Evolutionary conservation across 2,797 vertebrate genomes (phyloP).

Genomic region (Gephyroberyx darwinii): DNA sequence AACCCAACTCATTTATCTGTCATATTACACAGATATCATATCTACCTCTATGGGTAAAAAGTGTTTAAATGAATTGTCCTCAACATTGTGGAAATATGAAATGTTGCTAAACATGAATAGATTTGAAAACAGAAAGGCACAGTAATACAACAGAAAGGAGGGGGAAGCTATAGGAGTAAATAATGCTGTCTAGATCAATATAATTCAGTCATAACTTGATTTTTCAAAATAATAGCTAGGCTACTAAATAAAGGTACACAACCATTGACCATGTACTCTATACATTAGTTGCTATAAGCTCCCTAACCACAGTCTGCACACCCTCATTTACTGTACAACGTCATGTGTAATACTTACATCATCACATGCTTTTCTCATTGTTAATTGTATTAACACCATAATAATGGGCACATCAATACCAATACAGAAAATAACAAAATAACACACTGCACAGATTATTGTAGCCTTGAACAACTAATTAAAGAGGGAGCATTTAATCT

Average conservation of each 20-base stretch:
- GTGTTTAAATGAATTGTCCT: constrained; percentile 35
- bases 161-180: constrained; percentile 15
- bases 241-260: constrained; percentile 20
- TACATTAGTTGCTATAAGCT: constrained; percentile 9
- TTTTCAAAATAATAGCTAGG: constrained; percentile 28
- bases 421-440: constrained; percentile 29
- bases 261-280: constrained; percentile 19
- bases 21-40: constrained; percentile 78
- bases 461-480: constrained; percentile 57
- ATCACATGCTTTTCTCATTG: constrained; percentile 9
- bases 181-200: constrained; percentile 31
- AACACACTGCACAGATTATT: constrained; percentile 40
- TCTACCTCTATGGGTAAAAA: constrained; percentile 70
- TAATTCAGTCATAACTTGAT: constrained; percentile 3
- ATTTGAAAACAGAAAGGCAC: neutral
- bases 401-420: constrained; percentile 28
- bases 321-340: constrained; percentile 9
- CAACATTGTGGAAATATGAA: constrained; percentile 23
- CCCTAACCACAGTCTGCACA: constrained; percentile 15
- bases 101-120: neutral
- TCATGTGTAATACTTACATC: constrained; percentile 15
- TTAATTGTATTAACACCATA: constrained; percentile 24
- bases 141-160: neutral
- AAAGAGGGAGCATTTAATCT: constrained; percentile 72
- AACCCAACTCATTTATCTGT: constrained; percentile 84